Evolutionary conservation across 64 coral and sea anemone species (phyloP).

Genomic region (Montipora sp.): DNA sequence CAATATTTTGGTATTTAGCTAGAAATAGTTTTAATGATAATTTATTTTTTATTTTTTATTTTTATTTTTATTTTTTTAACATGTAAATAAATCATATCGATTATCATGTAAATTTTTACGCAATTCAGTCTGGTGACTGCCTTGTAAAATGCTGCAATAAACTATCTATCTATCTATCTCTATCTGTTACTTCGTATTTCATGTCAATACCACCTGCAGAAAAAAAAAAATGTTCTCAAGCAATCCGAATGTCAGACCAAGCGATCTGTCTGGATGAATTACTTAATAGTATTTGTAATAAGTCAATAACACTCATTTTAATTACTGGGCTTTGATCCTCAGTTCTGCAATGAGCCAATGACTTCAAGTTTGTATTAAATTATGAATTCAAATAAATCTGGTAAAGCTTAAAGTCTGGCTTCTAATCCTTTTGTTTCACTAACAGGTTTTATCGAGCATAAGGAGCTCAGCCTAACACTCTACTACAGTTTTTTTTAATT

Average conservation of each 20-base stretch:
- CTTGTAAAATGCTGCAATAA: no score
- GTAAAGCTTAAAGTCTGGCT: no score
- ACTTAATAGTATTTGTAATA: not conserved
- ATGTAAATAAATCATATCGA: no score
- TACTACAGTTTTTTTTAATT: constrained; percentile 1
- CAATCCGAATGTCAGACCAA: not conserved
- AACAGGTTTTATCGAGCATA: not conserved
- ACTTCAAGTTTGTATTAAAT: not conserved
- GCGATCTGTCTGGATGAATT: not conserved
- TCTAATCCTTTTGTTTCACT: no score
- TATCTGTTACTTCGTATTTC: constrained; percentile 19
- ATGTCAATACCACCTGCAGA: constrained; percentile 39
- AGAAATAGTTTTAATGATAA: no score
- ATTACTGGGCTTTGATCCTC: not conserved
- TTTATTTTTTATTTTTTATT: no score
- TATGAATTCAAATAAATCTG: not conserved
- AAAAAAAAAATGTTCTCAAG: not conserved
- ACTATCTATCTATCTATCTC: no score
- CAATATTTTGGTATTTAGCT: no score
- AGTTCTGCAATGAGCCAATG: not conserved
- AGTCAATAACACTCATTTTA: not conserved
- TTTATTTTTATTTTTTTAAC: no score
- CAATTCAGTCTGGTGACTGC: no score
- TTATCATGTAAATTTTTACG: no score
- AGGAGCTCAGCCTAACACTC: not conserved